Evolutionary conservation across 2,113 vertebrate species (phyloP).

Genomic region (Eulemur macaco): DNA sequence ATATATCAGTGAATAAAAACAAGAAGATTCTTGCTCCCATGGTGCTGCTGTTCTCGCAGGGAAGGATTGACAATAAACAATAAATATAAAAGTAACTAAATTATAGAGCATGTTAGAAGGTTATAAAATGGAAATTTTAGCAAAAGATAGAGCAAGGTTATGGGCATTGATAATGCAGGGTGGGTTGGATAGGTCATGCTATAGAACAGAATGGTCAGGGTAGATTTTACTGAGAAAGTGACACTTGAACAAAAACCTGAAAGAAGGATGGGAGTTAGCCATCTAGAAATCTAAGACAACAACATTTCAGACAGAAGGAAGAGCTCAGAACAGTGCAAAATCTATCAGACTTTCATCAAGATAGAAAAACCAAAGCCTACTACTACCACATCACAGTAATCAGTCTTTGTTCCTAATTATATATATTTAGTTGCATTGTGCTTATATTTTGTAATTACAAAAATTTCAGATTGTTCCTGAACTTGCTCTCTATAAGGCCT

Average conservation of each 20-base stretch:
- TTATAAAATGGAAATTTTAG: background rate
- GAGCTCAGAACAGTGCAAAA: background rate
- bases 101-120: background rate
- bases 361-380: background rate
- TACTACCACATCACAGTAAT: background rate
- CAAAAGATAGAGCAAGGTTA: background rate
- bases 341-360: background rate
- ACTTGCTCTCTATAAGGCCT: background rate
- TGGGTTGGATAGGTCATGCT: background rate
- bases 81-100: background rate
- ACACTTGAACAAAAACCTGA: background rate
- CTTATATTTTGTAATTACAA: background rate
- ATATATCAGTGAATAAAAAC: conserved; percentile 1
- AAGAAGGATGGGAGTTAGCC: background rate
- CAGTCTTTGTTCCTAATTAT: background rate
- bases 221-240: background rate
- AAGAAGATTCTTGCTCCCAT: background rate
- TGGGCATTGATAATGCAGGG: background rate
- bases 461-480: background rate
- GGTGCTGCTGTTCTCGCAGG: background rate
- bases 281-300: background rate
- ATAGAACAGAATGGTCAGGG: background rate
- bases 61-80: background rate
- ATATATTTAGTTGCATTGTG: background rate
- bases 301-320: background rate